Evolutionary conservation across 2,888 invertebrate genomes (phyloP).

Genomic region (Mesorhabditis sp.): DNA sequence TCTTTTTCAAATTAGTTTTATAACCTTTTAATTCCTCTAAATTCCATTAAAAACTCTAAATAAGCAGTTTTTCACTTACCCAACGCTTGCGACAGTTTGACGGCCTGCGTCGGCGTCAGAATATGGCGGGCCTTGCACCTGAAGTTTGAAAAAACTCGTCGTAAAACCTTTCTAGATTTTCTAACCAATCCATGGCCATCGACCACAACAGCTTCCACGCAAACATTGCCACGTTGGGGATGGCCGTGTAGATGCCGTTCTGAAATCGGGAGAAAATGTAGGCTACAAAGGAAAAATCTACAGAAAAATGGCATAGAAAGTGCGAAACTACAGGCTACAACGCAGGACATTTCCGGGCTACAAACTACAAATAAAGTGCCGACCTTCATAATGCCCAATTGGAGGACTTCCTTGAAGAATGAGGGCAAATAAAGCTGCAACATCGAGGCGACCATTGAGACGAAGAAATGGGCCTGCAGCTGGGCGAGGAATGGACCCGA

Average conservation of each 20-base stretch:
- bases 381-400: conserved; percentile 31
- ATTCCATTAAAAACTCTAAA: not conserved
- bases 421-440: conserved; percentile 44
- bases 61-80: conserved; percentile 15
- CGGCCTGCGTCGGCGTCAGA: conserved; percentile 29
- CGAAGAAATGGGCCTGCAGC: conserved; percentile 29
- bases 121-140: conserved; percentile 10
- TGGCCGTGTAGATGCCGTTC: conserved; percentile 45
- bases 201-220: conserved; percentile 36
- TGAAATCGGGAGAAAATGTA: conserved; percentile 14
- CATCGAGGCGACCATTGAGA: conserved; percentile 38
- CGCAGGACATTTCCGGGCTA: not conserved
- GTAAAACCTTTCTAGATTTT: conserved; percentile 18
- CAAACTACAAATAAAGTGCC: not conserved
- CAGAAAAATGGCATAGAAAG: too few species aligned
- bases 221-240: conserved; percentile 40
- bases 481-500: conserved; percentile 32
- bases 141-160: too few species aligned
- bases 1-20: too few species aligned
- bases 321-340: too few species aligned
- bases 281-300: too few species aligned
- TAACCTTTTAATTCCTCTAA: not conserved
- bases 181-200: conserved; percentile 33
- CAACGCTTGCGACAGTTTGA: conserved; percentile 33
- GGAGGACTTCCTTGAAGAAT: conserved; percentile 45